A percentile compares a stretch with the other conserved stretches of the same genome.
Evolutionary conservation across 1,140 invertebrate species (phyloP).

Genomic region (Caenorhabditis elegans): WBcel235 BX284606.5:16447001-16447500

Average conservation of each 20-base stretch:
- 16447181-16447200: neutral
- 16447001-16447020: conserved; percentile 6
- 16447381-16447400: conserved; percentile 12
- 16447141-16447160: neutral
- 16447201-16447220: conserved; percentile 12
- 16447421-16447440: conserved; percentile 5
- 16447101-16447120: conserved; percentile 22
- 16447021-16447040: too few relatives aligned
- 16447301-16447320: neutral
- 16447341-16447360: neutral
- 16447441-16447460: conserved; percentile 17
- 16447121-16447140: neutral
- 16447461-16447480: neutral
- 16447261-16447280: conserved; percentile 22
- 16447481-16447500: conserved; percentile 33
- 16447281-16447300: too few relatives aligned
- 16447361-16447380: neutral
- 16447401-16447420: conserved; percentile 28
- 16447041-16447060: conserved; percentile 22
- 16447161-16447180: neutral
- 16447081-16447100: conserved; percentile 15
- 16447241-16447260: neutral
- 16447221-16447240: neutral
- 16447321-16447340: conserved; percentile 11
- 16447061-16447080: neutral